Evolutionary conservation across 2,113 vertebrate genomes (phyloP), one percentile per base, ranked within the genome.

Genomic region (Heterotilapia buettikoferi): DNA sequence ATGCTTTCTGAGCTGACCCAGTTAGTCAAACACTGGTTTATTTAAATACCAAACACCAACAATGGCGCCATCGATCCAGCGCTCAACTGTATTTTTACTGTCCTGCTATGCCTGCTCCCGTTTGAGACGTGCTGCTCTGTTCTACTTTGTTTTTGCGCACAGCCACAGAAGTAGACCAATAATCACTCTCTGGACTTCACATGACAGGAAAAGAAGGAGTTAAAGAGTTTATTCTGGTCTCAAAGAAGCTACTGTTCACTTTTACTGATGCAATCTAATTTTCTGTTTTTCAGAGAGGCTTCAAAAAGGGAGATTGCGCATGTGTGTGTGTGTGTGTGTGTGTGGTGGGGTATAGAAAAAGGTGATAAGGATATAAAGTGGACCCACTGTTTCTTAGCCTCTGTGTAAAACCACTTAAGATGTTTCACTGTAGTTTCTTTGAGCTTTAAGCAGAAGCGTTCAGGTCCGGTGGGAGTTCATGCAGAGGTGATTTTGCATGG

Each of bases 11-110:
- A 83, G 84, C 84, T 92, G 93, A 93, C 93, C 93, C 87, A 91
- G 82, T 94, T 85, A 86, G 33, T 80, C 88, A 95, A 96, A 94
- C 92, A 91, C 78, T 6, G 80, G 66, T 91, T 92, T 91, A 88
- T 94, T 96, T 94, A 88, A 83, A 93, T 52, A 90, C 73, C 86
- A 92, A 94, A 93, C 89, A 93, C 45, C 13, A 14, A 83, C 29
- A 2, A 45, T 6, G 26, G 45, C 88, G 12, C 85, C 88, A 76
- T 84, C 18, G 3, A 88, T 86, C 86, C 85, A 43, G 61, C 2
- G 6, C 78, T 13, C 31, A 50, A 38, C 80, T 89, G 8, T 91
- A 82, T 88, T 88, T 87, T 86, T n/a, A 33, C 54, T 80, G 40
- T 80, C 47, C 36, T 5, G 5, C 24, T 26, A 11, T 80, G 56